Percentiles rank a stretch among this genome's conserved stretches.
These are phyloP conservation scores for Anarhynchus alexandrinus DNA, from an alignment of 2,113 vertebrate species.

Conservation along the genomic window DNA sequence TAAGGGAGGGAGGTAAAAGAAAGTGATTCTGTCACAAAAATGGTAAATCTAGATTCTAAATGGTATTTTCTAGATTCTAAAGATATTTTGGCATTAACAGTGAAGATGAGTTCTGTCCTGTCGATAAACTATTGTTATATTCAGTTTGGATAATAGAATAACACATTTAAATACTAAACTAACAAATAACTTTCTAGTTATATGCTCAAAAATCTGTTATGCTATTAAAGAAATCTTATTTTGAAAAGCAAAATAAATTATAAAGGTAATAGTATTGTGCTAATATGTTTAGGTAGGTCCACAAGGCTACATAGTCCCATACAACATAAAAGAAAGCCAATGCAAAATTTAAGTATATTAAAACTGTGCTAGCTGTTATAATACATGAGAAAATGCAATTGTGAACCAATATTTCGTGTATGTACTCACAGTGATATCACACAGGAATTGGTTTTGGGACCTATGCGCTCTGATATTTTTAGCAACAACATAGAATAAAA, in stretches of 20 bases:
- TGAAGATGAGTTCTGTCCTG: neutral
- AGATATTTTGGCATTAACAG: neutral
- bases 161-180: neutral
- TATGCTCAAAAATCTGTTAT: neutral
- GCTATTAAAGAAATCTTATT: neutral
- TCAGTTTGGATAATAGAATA: neutral
- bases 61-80: neutral
- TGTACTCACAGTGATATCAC: neutral
- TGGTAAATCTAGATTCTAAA: neutral
- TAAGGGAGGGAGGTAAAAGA: neutral
- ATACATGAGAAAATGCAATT: neutral
- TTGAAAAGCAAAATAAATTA: neutral
- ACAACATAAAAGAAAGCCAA: neutral
- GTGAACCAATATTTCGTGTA: neutral
- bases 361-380: neutral
- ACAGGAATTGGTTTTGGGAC: neutral
- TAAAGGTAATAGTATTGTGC: neutral
- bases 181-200: neutral
- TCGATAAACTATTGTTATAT: neutral
- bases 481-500: neutral
- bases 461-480: neutral
- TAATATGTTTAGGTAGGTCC: neutral
- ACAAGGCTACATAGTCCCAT: neutral
- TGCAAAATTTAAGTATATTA: neutral
- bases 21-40: neutral